Evolutionary conservation across 2,113 vertebrate species (phyloP), one percentile per base, ranked within the genome.

Genomic region (Cettia cetti): DNA sequence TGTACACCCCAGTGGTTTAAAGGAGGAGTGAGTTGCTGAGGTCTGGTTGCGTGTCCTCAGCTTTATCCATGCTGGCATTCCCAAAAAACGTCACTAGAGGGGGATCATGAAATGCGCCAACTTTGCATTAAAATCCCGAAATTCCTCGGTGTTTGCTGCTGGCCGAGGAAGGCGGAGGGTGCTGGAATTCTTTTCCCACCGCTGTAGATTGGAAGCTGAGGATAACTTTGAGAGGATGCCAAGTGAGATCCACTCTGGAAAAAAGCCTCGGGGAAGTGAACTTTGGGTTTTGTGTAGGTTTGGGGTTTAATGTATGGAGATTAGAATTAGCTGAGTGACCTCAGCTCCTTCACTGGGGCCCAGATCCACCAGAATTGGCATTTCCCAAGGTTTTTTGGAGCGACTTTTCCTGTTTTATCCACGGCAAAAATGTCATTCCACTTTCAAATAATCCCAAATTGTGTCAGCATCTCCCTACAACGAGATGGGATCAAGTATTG

Each of bases 1-100:
- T 50, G 17, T 6, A 21, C 4, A 2, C 3, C 9, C 4, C 13
- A 1, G 26, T 66, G 44, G 8, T 66, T 42, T n/a, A 19, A 63
- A 45, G 60, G n/a, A 54, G 30, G 26, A 66, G 39, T 7, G 54
- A 45, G 6, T 52, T 54, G 10, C 30, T 1, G 1, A 24, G 7
- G 3, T 45, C 28, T 33, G 27, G 4, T 6, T 8, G 2, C 1
- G 28, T 8, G 52, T 68, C 39, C 12, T 27, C 15, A 4, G 1
- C 24, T 74, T 40, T 27, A 42, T 23, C 42, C 27, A 0, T 13
- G 28, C 28, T n/a, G 69, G 11, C 13, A 72, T 70, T 93, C 71
- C 82, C 49, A 57, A 21, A 42, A 84, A 54, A 30, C 5, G 63
- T 20, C 97, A 81, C 66, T 37, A 97, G 97, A 93, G 96, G 92